Percentiles rank a stretch among this genome's conserved stretches.
Conservation (phyloP, 1,140 invertebrate species). For the Eupeodes corollae region DNA sequence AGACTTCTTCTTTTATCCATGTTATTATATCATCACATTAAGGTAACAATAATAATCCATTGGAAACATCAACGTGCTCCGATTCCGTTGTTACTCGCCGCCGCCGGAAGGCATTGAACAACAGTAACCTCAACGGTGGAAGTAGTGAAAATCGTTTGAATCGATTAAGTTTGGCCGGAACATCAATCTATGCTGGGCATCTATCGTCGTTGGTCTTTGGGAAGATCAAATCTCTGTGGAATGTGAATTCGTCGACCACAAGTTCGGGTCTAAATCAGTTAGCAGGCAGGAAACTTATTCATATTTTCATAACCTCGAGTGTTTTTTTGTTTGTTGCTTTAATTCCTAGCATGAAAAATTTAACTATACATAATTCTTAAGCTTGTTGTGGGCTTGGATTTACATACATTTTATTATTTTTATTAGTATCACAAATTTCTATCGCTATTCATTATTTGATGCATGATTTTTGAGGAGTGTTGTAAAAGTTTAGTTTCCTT, state of each 20-base stretch:
- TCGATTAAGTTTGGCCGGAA: slow-evolving; percentile 30
- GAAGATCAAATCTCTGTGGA: slow-evolving; percentile 78
- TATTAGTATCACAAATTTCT: too few species aligned
- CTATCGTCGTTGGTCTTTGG: slow-evolving; percentile 69
- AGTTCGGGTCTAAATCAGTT: slow-evolving; percentile 66
- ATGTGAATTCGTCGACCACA: slow-evolving; percentile 53
- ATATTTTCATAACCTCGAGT: background rate
- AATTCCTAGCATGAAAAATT: background rate
- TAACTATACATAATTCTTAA: background rate
- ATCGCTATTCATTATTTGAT: too few species aligned
- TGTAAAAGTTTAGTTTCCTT: too few species aligned
- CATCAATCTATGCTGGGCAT: slow-evolving; percentile 45
- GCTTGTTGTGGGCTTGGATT: too few species aligned
- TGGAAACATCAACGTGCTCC: slow-evolving; percentile 34
- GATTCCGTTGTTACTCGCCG: slow-evolving; percentile 32
- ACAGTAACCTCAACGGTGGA: slow-evolving; percentile 21
- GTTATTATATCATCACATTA: background rate
- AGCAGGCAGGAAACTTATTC: slow-evolving; percentile 33
- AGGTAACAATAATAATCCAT: background rate
- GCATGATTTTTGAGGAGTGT: too few species aligned
- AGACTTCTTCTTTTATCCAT: background rate
- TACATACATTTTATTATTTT: background rate
- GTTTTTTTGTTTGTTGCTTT: background rate
- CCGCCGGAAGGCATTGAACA: slow-evolving; percentile 27
- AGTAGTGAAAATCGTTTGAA: slow-evolving; percentile 31